A percentile compares a stretch with the other conserved stretches of the same genome.
Evolutionary conservation across 2,888 invertebrate genomes (phyloP).

Genomic region (Ectemnius lituratus): DNA sequence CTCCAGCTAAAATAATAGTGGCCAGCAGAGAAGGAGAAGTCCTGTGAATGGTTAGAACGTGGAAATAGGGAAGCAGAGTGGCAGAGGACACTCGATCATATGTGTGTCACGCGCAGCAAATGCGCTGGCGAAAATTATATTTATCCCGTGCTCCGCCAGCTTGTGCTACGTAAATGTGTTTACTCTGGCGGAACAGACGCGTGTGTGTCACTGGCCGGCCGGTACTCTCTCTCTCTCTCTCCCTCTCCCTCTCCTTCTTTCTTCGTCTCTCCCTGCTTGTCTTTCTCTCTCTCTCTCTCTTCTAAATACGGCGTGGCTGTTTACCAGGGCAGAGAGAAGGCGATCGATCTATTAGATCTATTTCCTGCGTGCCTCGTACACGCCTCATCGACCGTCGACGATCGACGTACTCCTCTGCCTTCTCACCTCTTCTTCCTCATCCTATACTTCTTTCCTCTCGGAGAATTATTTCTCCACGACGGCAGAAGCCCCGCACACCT

Average conservation of each 20-base stretch:
- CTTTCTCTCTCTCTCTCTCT: too few species aligned
- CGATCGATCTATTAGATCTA: conserved; percentile 24
- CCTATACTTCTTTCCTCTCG: too few species aligned
- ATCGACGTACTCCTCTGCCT: conserved; percentile 16
- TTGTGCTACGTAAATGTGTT: conserved; percentile 34
- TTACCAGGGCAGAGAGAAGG: conserved; percentile 28
- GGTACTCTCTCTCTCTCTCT: not conserved
- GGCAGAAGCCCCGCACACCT: too few species aligned
- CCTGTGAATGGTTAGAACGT: too few species aligned
- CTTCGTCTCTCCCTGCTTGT: not conserved
- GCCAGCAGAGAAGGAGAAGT: too few species aligned
- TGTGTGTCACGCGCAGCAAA: too few species aligned
- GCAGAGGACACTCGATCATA: too few species aligned
- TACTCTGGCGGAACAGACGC: conserved; percentile 36
- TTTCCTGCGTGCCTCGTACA: conserved; percentile 15
- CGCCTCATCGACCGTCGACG: conserved; percentile 29
- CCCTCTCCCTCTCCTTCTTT: too few species aligned
- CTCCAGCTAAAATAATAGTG: too few species aligned
- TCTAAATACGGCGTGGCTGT: conserved; percentile 2
- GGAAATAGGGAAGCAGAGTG: too few species aligned
- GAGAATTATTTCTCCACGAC: too few species aligned
- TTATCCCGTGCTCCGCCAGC: conserved; percentile 27
- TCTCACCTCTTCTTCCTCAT: too few species aligned
- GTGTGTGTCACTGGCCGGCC: conserved; percentile 50
- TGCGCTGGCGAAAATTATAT: conserved; percentile 29